phyloP scores from a whole-genome alignment of 2,888 invertebrate species.

The Epistrophella euchroma region DNA sequence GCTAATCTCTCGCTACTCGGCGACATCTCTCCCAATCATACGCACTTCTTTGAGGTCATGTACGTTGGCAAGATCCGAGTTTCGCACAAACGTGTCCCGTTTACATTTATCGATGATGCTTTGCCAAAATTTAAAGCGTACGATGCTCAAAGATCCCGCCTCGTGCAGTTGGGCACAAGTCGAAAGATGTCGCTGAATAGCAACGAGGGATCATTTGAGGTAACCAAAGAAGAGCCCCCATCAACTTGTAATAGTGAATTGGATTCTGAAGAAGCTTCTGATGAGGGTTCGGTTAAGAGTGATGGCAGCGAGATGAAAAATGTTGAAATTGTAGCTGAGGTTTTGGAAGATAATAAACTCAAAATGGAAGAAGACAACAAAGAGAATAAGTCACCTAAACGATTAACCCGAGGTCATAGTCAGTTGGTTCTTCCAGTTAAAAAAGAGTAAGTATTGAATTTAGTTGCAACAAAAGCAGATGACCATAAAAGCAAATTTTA shows the following conservation, averaged over 20 bases:
- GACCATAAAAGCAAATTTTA: background rate
- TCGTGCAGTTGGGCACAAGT: conserved; percentile 80
- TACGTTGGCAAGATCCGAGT: conserved; percentile 96
- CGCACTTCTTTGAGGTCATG: conserved; percentile 95
- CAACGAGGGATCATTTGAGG: conserved; percentile 78
- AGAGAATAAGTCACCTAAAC: conserved; percentile 81
- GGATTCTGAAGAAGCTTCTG: conserved; percentile 53
- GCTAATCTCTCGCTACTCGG: conserved; percentile 82
- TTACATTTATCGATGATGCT: conserved; percentile 95
- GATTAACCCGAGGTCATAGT: conserved; percentile 81
- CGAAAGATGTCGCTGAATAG: conserved; percentile 82
- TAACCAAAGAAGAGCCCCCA: conserved; percentile 78
- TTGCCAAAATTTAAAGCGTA: conserved; percentile 92
- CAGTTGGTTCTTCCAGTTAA: conserved; percentile 81
- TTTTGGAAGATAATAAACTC: conserved; percentile 39
- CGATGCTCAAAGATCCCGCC: conserved; percentile 88
- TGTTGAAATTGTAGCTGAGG: conserved; percentile 75
- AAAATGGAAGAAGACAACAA: conserved; percentile 78
- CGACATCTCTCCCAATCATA: conserved; percentile 93
- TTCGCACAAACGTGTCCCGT: conserved; percentile 91
- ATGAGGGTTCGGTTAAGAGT: conserved; percentile 63
- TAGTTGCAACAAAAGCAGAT: background rate
- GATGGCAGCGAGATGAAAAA: conserved; percentile 50
- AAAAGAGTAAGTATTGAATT: conserved; percentile 81
- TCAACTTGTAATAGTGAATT: conserved; percentile 75